Conservation (phyloP, 1,140 invertebrate genomes). For the Papilio dardanus region DNA sequence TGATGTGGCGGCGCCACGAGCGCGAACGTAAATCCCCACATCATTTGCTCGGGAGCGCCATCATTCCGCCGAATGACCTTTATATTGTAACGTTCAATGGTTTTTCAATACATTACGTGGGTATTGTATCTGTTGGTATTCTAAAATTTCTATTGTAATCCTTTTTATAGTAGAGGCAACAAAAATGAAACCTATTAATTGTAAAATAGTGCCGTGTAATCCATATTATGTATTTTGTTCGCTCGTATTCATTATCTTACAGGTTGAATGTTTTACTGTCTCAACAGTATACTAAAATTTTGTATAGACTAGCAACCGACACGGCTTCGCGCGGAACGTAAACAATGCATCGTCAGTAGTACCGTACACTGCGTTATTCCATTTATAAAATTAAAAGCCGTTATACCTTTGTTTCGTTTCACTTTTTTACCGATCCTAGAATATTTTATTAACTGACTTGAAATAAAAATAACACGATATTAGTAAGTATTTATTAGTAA, state of each 20-base stretch:
- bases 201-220: neutral
- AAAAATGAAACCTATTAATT: neutral
- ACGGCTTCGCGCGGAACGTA: no score
- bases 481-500: no score
- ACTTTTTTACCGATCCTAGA: no score
- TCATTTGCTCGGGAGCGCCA: conserved; percentile 25
- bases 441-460: no score
- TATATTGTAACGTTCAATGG: conserved; percentile 25
- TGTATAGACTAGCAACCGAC: no score
- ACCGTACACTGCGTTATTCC: no score
- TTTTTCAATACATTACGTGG: conserved; percentile 34
- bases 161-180: neutral
- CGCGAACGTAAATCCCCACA: conserved; percentile 26
- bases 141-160: conserved; percentile 6
- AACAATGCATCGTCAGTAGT: no score
- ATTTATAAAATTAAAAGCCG: no score
- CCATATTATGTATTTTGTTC: neutral
- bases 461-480: no score
- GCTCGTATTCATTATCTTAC: neutral
- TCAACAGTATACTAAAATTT: no score
- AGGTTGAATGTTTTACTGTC: no score
- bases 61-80: conserved; percentile 30
- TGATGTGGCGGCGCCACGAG: neutral
- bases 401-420: no score
- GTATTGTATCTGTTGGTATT: conserved; percentile 20